These are phyloP conservation scores for Athalia rosae DNA, from an alignment of 2,888 invertebrate genomes.

Conservation along the genomic window DNA sequence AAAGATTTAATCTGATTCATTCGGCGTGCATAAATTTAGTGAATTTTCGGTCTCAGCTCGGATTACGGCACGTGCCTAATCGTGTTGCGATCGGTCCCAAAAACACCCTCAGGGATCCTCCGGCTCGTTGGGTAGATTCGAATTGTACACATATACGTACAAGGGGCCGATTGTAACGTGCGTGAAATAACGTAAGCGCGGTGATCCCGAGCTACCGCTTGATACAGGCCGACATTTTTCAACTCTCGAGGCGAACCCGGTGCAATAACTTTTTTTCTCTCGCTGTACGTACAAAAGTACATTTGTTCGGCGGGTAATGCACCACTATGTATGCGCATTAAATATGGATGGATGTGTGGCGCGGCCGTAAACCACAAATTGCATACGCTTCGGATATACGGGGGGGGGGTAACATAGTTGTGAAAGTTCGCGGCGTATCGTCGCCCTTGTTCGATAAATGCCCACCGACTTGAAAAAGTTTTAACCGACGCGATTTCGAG, in stretches of 20 bases:
- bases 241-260: no score
- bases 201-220: not conserved
- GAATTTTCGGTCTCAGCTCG: slow-evolving; percentile 29
- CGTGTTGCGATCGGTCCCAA: slow-evolving; percentile 22
- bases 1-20: slow-evolving; percentile 34
- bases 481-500: no score
- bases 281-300: slow-evolving; percentile 1
- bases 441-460: no score
- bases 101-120: slow-evolving; percentile 29
- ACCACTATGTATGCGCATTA: slow-evolving; percentile 38
- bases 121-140: not conserved
- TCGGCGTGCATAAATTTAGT: slow-evolving; percentile 27
- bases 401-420: no score
- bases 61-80: slow-evolving; percentile 31
- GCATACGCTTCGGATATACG: not conserved
- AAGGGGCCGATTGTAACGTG: no score
- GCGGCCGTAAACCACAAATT: not conserved
- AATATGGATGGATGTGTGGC: slow-evolving; percentile 31
- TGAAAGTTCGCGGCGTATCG: no score
- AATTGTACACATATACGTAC: no score
- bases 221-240: no score
- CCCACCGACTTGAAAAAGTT: no score
- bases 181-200: not conserved
- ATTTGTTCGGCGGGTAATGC: slow-evolving; percentile 21
- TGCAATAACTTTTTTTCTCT: no score